Conservation (phyloP, 2,797 vertebrate genomes). For the Galagoides demidoff region DNA sequence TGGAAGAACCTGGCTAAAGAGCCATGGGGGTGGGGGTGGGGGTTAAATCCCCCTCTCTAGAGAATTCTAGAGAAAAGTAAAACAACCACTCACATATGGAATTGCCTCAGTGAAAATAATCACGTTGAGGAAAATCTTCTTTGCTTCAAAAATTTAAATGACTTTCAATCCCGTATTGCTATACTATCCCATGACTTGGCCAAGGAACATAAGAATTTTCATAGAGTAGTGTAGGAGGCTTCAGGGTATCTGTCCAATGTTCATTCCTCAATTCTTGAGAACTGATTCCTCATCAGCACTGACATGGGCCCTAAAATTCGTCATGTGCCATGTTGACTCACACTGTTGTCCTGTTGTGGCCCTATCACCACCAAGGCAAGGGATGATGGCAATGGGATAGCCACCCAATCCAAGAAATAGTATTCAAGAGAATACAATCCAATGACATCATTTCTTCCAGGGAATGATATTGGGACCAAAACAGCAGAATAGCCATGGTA, state of each 20-base stretch:
- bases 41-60: constrained; percentile 53
- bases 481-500: not conserved
- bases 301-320: not conserved
- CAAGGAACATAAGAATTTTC: not conserved
- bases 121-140: not conserved
- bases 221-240: not conserved
- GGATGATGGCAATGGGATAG: not conserved
- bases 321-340: too few relatives aligned
- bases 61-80: constrained; percentile 31
- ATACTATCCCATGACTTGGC: not conserved
- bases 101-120: constrained; percentile 45
- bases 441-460: not conserved
- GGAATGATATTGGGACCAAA: not conserved
- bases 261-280: not conserved
- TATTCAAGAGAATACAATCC: not conserved
- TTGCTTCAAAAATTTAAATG: constrained; percentile 18
- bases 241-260: not conserved
- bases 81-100: not conserved
- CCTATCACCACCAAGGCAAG: not conserved
- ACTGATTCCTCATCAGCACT: not conserved
- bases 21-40: not conserved
- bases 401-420: not conserved
- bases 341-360: not conserved
- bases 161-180: not conserved
- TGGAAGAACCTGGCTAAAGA: not conserved